These are phyloP conservation scores for Phasianus colchicus DNA, from an alignment of 2,113 vertebrate genomes.

Conservation along the genomic window DNA sequence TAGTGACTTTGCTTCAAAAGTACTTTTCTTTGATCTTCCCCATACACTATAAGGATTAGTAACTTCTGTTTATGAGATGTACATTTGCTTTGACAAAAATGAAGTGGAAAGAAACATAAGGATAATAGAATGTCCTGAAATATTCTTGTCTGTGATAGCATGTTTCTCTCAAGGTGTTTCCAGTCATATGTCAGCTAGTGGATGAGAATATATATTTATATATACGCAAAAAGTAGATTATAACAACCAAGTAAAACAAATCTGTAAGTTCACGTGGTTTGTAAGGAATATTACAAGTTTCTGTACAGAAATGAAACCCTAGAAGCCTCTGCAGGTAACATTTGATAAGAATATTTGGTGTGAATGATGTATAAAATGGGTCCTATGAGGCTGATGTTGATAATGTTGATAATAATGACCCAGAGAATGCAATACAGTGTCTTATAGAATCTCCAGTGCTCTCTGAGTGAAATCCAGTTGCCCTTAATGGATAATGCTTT, in stretches of 20 bases:
- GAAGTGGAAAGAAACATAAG: background rate
- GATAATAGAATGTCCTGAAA: background rate
- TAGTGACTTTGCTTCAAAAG: background rate
- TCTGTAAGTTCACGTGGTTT: background rate
- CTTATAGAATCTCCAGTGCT: background rate
- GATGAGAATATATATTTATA: background rate
- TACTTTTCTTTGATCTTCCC: background rate
- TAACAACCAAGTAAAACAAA: background rate
- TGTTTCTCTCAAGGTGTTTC: background rate
- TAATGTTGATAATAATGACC: background rate
- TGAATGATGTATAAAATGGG: background rate
- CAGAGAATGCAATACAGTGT: background rate
- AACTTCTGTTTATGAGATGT: background rate
- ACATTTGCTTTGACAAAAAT: background rate
- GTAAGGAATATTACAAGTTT: background rate
- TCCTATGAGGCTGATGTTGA: background rate
- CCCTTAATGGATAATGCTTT: background rate
- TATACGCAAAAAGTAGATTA: background rate
- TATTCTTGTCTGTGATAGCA: background rate
- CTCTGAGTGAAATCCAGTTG: background rate
- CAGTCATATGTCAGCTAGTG: background rate
- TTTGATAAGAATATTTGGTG: background rate
- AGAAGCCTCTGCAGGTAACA: background rate
- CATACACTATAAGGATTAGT: background rate
- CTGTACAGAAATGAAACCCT: background rate